Evolutionary conservation across 2,888 invertebrate genomes (phyloP), one percentile per base, ranked within the genome.

Genomic region (Agonum fuliginosum): DNA sequence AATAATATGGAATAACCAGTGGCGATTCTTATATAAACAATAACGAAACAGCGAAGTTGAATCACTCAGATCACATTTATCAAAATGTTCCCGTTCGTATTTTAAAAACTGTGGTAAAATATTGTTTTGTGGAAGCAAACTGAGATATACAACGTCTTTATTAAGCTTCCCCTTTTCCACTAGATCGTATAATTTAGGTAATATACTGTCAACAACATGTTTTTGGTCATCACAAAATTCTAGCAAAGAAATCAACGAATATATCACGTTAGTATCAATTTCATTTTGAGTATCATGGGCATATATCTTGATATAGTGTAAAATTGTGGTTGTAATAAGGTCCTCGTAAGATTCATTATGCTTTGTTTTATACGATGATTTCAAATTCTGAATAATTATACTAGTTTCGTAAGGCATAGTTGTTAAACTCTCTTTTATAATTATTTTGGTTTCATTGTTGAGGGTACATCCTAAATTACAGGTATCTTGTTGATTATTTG

Each of bases 1-100:
- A 24, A 86, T 78, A 43, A 85, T 75, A 71, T 84, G 81, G 69
- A 82, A 78, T 76, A 87, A 80, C 87, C 87, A 87, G 80, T 86
- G 86, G 34, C 81, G 78, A 12, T 83, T 83, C 72, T 83, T 83
- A 78, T 83, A 84, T 77, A 84, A 80, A 67, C 83, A 83, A 80
- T 83, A 85, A 80, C 84, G 82, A 80, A 83, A 86, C 24, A 86
- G 78, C 3, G 83, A 82, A 24, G 80, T 79, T 22, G 84, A 81
- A 80, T 84, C 82, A 41, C 80, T 79, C 34, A 85, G 54, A 78
- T 84, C 80, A 12, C 85, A 78, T 34, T 80, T 80, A 72, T 72
- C 30, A 24, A 83, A 81, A 27, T 78, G 51, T 10, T 71, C 46
- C 72, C 82, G 82, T 71, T 85, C 84, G 78, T 82, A 83, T 51